Evolutionary conservation across 2,888 invertebrate species (phyloP).

Genomic region (Deilephila elpenor): DNA sequence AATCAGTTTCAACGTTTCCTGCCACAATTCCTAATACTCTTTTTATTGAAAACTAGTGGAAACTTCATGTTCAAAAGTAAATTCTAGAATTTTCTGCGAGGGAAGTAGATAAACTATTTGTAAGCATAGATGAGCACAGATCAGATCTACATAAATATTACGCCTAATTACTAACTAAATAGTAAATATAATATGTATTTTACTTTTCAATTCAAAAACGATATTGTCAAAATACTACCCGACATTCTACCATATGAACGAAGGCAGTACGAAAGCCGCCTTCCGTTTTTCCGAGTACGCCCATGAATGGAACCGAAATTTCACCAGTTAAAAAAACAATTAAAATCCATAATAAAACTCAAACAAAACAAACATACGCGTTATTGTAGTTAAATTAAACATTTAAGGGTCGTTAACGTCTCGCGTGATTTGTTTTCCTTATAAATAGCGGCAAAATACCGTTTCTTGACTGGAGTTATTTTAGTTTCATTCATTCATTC

Average conservation of each 20-base stretch:
- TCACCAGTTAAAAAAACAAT: constrained; percentile 25
- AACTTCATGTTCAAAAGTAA: too few relatives aligned
- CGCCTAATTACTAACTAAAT: not conserved
- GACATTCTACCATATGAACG: too few relatives aligned
- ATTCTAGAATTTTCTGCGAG: too few relatives aligned
- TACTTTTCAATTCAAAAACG: not conserved
- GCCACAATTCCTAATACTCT: too few relatives aligned
- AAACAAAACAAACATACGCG: constrained; percentile 30
- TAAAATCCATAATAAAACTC: constrained; percentile 30
- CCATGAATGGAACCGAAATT: constrained; percentile 26
- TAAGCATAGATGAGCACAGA: too few relatives aligned
- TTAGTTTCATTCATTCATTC: constrained; percentile 24
- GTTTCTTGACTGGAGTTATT: constrained; percentile 8
- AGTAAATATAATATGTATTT: not conserved
- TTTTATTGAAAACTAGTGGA: too few relatives aligned
- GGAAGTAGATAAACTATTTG: too few relatives aligned
- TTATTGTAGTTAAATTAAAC: constrained; percentile 32
- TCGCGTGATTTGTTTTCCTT: constrained; percentile 20
- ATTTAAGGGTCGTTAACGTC: constrained; percentile 25
- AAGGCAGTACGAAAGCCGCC: not conserved
- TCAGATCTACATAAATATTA: too few relatives aligned
- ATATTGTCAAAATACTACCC: not conserved
- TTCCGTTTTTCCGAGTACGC: not conserved
- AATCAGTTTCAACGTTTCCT: too few relatives aligned
- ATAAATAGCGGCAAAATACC: constrained; percentile 22